Base-by-base conservation (phyloP, 1,140 invertebrate species). In the Caenorhabditis brenneri region DNA sequence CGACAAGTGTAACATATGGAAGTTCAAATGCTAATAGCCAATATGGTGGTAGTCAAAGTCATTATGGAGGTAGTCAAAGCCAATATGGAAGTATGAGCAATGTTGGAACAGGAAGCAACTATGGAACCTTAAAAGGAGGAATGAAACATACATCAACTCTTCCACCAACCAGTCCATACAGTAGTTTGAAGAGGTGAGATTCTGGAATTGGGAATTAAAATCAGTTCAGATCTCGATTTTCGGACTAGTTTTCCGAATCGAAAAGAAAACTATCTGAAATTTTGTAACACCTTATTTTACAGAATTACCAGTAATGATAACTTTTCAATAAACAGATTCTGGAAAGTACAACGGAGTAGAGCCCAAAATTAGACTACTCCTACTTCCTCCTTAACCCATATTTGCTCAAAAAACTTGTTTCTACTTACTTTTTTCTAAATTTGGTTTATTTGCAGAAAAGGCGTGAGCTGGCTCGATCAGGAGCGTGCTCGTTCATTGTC, bases 401-500 rank as follows among this genome's bases (percentile, higher is more conserved):
- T 48, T 78, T 39, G n/a, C 36, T 39, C 31, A 78, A 12, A 48
- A 39, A 78, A 55, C n/a, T 53, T 65, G 16, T 46, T 48, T 42
- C 16, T 12, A n/a, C n/a, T n/a, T n/a, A n/a, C n/a, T n/a, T 39
- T 5, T 49, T 3, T n/a, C 49, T 33, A 51, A 79, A 79, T 29
- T 0, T 46, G 16, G 27, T 79, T 24, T 74, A 49, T 79, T 79
- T 74, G 69, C 69, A 65, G 82, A 80, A 83, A 83, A 69, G 82
- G 82, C 27, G 82, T 83, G 36, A 79, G 69, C 39, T 83, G 82
- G 82, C 69, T 83, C 22, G 82, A 83, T 83, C 82, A 83, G 53
- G 82, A 83, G 51, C 82, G 82, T 27, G 82, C 82, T 15, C 82
- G 82, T 29, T 83, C 82, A 36, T 33, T 83, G 48, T 83, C 82